Percentiles rank a stretch among this genome's conserved stretches.
Conservation (phyloP, 2,113 vertebrate species). For the Myocastor coypus region DNA sequence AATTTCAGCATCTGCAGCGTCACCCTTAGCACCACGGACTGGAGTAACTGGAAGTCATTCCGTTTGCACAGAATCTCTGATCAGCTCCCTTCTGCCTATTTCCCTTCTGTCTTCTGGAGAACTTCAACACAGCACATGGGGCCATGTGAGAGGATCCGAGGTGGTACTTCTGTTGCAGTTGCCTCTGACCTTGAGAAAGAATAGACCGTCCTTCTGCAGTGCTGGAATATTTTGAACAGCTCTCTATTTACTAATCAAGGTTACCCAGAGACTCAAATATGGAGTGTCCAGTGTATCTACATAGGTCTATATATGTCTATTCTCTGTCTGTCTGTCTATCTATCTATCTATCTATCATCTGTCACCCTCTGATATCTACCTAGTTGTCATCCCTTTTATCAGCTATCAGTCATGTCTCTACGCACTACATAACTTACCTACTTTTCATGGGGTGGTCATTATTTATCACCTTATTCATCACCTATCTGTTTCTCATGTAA, state of each 20-base stretch:
- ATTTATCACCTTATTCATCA: not conserved
- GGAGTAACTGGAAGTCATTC: not conserved
- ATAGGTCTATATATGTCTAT: not conserved
- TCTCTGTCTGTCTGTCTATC: no score
- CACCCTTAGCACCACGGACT: rapidly evolving
- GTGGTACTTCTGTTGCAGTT: not conserved
- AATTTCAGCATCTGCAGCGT: no score
- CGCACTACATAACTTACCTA: not conserved
- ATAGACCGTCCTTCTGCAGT: not conserved
- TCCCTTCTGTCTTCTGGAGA: not conserved
- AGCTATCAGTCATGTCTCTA: not conserved
- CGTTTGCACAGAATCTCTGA: rapidly evolving
- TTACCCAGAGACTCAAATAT: not conserved
- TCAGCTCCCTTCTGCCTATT: not conserved
- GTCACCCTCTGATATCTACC: not conserved
- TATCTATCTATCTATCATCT: not conserved
- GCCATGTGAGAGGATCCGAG: not conserved
- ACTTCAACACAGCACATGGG: not conserved
- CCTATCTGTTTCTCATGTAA: not conserved
- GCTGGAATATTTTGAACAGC: not conserved
- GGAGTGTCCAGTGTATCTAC: not conserved
- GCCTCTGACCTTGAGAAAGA: not conserved
- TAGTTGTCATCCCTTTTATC: not conserved
- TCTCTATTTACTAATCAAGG: not conserved
- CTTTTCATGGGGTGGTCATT: no score